Conservation (phyloP, 2,113 vertebrate genomes). For the Mesembrinibis cayennensis region DNA sequence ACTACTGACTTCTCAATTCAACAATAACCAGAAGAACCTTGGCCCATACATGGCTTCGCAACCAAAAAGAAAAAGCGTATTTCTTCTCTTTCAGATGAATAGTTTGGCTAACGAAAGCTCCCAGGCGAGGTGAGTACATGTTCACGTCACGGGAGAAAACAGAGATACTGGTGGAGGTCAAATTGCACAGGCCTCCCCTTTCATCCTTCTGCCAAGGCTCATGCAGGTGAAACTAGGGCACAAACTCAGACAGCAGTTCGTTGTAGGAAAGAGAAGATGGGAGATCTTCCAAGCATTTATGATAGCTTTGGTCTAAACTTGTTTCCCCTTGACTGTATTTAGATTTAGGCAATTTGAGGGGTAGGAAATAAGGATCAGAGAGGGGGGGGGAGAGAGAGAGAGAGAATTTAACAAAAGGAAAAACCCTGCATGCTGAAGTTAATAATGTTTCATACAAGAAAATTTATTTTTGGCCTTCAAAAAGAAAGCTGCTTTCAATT, state of each 20-base stretch:
- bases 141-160: not conserved
- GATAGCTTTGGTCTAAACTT: not conserved
- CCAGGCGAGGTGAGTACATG: not conserved
- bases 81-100: not conserved
- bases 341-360: not conserved
- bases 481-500: conserved; percentile 18
- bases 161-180: not conserved
- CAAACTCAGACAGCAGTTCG: not conserved
- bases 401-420: not conserved
- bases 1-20: not conserved
- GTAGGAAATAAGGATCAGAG: not conserved
- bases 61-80: not conserved
- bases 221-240: not conserved
- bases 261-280: not conserved
- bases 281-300: not conserved
- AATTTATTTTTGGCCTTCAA: not conserved
- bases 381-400: not conserved
- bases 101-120: not conserved
- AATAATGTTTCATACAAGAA: not conserved
- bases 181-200: not conserved
- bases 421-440: not conserved
- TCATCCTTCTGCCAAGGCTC: not conserved
- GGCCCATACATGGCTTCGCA: fast-evolving
- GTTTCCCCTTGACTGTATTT: not conserved
- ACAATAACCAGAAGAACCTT: not conserved